Evolutionary conservation across 2,797 vertebrate genomes (phyloP).

Genomic region (Chelon auratus): DNA sequence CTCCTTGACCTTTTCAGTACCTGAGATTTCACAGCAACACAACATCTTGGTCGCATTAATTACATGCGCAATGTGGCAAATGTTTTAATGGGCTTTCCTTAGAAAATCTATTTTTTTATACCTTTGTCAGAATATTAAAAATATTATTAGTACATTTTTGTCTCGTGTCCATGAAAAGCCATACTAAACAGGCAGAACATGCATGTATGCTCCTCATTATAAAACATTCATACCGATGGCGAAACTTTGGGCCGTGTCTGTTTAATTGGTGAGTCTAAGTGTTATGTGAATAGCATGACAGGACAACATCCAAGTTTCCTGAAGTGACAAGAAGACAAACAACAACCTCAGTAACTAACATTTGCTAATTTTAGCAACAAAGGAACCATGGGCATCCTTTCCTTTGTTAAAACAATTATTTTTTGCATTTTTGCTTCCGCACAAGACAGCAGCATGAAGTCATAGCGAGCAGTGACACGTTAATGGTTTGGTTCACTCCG

Average conservation of each 20-base stretch:
- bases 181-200: conserved; percentile 18
- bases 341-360: conserved; percentile 46
- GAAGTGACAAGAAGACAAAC: conserved; percentile 66
- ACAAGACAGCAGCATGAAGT: conserved; percentile 30
- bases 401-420: conserved; percentile 74
- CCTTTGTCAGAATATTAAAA: neutral
- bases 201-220: conserved; percentile 39
- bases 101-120: neutral
- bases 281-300: conserved; percentile 52
- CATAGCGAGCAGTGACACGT: conserved; percentile 51
- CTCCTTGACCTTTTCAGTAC: neutral
- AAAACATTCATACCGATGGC: conserved; percentile 49
- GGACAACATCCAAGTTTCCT: conserved; percentile 48
- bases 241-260: conserved; percentile 78
- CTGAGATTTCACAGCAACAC: neutral
- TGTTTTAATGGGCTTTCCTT: neutral
- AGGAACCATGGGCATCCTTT: conserved; percentile 27
- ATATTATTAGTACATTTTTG: neutral
- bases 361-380: conserved; percentile 63
- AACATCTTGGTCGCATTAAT: neutral
- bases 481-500: conserved; percentile 52
- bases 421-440: conserved; percentile 44
- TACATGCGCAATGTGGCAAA: neutral
- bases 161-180: neutral
- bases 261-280: conserved; percentile 79